A percentile compares a stretch with the other conserved stretches of the same genome.
Evolutionary conservation across 2,113 vertebrate genomes (phyloP).

Genomic region (Ranitomeya variabilis): DNA sequence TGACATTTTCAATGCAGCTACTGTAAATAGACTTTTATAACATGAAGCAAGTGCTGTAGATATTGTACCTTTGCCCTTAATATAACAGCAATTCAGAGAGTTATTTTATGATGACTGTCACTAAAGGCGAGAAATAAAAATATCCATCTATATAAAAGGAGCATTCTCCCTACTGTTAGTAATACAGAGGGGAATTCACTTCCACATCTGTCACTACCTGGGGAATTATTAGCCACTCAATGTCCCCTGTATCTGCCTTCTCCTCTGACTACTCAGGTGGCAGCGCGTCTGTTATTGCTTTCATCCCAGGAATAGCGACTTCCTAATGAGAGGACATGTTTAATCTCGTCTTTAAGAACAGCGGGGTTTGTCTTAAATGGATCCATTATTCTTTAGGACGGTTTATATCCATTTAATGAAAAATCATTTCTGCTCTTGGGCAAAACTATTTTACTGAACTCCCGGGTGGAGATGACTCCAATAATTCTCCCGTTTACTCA

Average conservation of each 20-base stretch:
- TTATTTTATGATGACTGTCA: neutral
- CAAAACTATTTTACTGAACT: constrained; percentile 4
- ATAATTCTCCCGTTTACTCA: neutral
- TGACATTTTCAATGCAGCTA: neutral
- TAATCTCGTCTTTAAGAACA: constrained; percentile 25
- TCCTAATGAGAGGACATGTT: constrained; percentile 40
- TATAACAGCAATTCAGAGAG: neutral
- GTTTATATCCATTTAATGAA: constrained; percentile 42
- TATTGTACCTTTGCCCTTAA: neutral
- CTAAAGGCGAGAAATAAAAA: neutral
- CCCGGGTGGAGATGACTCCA: neutral
- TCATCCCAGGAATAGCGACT: neutral
- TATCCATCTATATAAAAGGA: neutral
- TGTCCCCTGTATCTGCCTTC: constrained; percentile 18
- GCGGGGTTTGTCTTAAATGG: constrained; percentile 15
- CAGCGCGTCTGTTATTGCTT: neutral
- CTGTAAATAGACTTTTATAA: neutral
- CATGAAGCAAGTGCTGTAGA: neutral
- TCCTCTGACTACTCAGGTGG: neutral
- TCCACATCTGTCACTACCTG: neutral
- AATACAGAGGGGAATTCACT: constrained; percentile 11
- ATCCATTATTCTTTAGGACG: constrained; percentile 37
- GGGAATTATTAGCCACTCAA: constrained; percentile 27
- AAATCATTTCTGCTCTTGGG: constrained; percentile 24
- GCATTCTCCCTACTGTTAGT: neutral